These are phyloP conservation scores for Chaenogobius annularis DNA, from an alignment of 2,113 vertebrate genomes.

Conservation along the genomic window DNA sequence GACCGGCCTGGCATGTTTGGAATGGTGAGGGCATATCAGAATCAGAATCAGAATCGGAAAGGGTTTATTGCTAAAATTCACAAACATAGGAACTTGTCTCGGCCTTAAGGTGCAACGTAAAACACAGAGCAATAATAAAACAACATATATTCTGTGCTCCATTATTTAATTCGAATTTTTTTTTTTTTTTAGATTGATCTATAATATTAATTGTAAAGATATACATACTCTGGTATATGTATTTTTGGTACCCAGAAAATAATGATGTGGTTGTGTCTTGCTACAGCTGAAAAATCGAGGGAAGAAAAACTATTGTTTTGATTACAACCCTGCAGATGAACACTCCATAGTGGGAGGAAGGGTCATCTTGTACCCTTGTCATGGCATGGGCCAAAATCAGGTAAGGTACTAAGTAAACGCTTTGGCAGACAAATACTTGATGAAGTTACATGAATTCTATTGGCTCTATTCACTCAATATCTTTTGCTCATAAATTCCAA, in stretches of 20 bases:
- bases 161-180: too few species aligned
- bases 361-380: constrained; percentile 88
- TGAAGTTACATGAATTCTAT: neutral
- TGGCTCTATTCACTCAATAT: too few species aligned
- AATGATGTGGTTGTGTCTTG: neutral
- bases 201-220: too few species aligned
- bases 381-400: constrained; percentile 98
- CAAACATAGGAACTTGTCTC: too few species aligned
- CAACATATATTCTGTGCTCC: too few species aligned
- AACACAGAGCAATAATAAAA: too few species aligned
- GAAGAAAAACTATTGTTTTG: constrained; percentile 85
- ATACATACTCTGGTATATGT: neutral
- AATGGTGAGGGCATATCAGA: constrained; percentile 84
- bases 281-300: constrained; percentile 88
- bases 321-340: constrained; percentile 90
- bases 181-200: too few species aligned
- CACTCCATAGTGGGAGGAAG: constrained; percentile 78
- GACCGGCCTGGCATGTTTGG: constrained; percentile 91
- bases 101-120: too few species aligned
- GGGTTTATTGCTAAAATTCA: too few species aligned
- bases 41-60: too few species aligned
- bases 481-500: neutral
- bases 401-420: constrained; percentile 63
- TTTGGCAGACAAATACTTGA: neutral
- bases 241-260: neutral